Evolutionary conservation across 1,140 invertebrate species (phyloP).

Genomic region (Scaptomyza hsui): DNA sequence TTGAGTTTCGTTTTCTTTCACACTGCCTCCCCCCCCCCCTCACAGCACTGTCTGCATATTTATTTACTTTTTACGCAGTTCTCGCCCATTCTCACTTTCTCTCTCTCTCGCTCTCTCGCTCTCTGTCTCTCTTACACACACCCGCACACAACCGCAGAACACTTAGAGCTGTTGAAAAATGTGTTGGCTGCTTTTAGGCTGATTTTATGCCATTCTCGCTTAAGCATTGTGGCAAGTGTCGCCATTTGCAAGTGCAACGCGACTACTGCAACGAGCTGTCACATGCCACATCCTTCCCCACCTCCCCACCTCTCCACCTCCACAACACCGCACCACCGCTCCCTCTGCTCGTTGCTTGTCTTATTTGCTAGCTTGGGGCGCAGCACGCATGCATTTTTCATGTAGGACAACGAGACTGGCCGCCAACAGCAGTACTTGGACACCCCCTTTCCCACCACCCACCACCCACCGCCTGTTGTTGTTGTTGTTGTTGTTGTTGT

Average conservation of each 20-base stretch:
- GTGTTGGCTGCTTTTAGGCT: slow-evolving; percentile 54
- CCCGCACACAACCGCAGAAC: slow-evolving; percentile 10
- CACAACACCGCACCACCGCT: no score
- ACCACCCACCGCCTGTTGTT: no score
- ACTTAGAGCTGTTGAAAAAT: slow-evolving; percentile 31
- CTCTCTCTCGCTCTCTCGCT: no score
- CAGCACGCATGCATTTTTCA: slow-evolving; percentile 40
- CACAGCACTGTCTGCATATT: slow-evolving; percentile 47
- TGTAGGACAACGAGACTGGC: slow-evolving; percentile 10
- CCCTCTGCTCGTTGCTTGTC: not conserved
- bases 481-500: not conserved
- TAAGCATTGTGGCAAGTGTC: slow-evolving; percentile 37
- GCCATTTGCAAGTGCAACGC: slow-evolving; percentile 30
- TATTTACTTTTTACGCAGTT: slow-evolving; percentile 33
- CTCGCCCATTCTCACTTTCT: no score
- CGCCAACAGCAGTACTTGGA: slow-evolving; percentile 7
- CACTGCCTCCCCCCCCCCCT: not conserved
- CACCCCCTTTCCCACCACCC: not conserved
- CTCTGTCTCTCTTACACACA: slow-evolving; percentile 4
- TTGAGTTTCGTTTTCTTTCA: slow-evolving; percentile 51
- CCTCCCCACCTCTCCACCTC: not conserved
- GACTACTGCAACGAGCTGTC: slow-evolving; percentile 25
- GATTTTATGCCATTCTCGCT: slow-evolving; percentile 60
- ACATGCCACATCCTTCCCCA: not conserved
- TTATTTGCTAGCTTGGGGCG: not conserved